phyloP scores from a whole-genome alignment of 2,888 invertebrate species.

The Punctoribates punctum region DNA sequence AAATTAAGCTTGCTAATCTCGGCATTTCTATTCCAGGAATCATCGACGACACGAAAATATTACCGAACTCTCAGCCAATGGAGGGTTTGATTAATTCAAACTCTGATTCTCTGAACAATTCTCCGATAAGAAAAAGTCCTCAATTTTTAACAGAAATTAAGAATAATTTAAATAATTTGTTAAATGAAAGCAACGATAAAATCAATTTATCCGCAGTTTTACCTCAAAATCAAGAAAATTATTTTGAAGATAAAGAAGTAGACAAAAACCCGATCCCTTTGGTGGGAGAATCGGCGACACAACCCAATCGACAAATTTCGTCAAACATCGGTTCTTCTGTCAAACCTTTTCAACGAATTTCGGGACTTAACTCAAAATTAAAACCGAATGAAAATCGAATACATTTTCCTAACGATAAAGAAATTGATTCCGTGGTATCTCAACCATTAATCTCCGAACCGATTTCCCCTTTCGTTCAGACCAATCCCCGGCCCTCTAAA shows the following conservation, averaged over 20 bases:
- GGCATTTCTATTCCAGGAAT: not conserved
- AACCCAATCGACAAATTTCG: not conserved
- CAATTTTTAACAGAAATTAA: conserved; percentile 17
- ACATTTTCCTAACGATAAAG: not conserved
- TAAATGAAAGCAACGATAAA: not conserved
- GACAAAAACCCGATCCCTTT: not conserved
- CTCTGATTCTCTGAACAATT: not conserved
- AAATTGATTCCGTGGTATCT: not conserved
- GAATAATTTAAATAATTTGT: conserved; percentile 11
- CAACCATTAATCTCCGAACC: not conserved
- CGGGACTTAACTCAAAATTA: not conserved
- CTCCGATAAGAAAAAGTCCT: conserved; percentile 35
- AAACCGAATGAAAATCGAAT: conserved; percentile 20
- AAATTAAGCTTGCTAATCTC: too few relatives aligned
- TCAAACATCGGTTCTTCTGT: not conserved
- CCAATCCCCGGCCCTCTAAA: not conserved
- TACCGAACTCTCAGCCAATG: not conserved
- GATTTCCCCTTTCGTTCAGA: not conserved
- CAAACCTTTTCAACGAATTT: conserved; percentile 9
- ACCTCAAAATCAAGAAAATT: not conserved
- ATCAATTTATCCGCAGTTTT: not conserved
- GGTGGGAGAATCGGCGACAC: not conserved
- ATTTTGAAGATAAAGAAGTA: not conserved
- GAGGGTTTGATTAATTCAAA: not conserved
- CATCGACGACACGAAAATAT: not conserved